phyloP scores from a whole-genome alignment of 2,113 vertebrate genomes.

The Engraulis encrasicolus region DNA sequence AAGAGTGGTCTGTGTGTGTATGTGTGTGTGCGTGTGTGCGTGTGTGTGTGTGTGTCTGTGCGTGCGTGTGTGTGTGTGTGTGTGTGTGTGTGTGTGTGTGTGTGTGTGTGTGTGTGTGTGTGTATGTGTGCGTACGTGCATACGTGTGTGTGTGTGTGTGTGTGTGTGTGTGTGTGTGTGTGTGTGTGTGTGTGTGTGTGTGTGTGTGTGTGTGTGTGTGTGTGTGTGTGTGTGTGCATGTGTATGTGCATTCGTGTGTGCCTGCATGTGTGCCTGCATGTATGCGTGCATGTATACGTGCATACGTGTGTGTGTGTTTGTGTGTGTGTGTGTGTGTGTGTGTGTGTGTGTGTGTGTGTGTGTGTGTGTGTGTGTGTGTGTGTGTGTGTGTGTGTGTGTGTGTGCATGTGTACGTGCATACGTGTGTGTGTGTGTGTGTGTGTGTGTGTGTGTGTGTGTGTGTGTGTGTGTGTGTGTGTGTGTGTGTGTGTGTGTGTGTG shows the following conservation, averaged over 20 bases:
- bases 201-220: neutral
- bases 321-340: neutral
- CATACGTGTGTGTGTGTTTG: neutral
- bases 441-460: neutral
- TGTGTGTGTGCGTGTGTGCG: neutral
- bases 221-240: neutral
- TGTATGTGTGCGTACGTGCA: too few species aligned
- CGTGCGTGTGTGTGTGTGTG: neutral
- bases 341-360: neutral
- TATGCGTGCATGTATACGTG: neutral
- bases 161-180: neutral
- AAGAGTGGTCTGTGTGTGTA: neutral
- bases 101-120: neutral
- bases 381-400: neutral
- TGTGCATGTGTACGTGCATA: neutral
- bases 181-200: neutral
- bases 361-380: neutral
- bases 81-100: neutral
- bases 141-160: neutral
- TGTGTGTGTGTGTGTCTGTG: neutral
- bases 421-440: too few species aligned
- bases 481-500: too few species aligned
- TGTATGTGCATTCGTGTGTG: neutral
- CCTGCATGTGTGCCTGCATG: too few species aligned
- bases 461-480: neutral